phyloP scores from a whole-genome alignment of 1,140 invertebrate species.

The Himalopsyche phryganea region DNA sequence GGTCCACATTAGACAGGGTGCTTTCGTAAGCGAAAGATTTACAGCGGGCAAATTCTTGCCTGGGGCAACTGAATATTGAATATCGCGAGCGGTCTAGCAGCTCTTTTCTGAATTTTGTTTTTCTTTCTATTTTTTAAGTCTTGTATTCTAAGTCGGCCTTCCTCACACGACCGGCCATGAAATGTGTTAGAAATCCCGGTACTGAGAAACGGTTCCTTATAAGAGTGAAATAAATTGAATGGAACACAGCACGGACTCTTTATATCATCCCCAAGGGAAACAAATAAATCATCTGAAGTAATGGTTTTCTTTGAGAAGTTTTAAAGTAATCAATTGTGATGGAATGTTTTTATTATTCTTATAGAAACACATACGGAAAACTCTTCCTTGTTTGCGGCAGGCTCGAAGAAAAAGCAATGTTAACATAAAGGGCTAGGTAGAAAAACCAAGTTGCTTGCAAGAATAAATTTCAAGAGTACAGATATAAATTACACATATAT shows the following conservation, averaged over 20 bases:
- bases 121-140: not conserved
- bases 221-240: slow-evolving; percentile 2
- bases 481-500: no score
- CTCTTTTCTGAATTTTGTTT: not conserved
- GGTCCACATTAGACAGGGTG: slow-evolving; percentile 21
- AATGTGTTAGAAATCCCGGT: not conserved
- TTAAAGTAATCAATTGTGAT: no score
- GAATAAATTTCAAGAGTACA: no score
- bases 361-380: no score
- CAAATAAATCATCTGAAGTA: slow-evolving; percentile 1
- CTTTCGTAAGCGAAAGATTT: slow-evolving; percentile 34
- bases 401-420: no score
- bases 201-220: not conserved
- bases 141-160: slow-evolving; percentile 10
- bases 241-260: not conserved
- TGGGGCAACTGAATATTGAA: slow-evolving; percentile 34
- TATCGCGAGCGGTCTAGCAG: slow-evolving; percentile 12
- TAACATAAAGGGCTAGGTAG: no score
- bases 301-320: not conserved
- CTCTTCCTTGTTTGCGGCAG: no score
- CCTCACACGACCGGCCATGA: slow-evolving; percentile 1
- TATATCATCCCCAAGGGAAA: not conserved
- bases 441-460: no score
- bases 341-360: no score
- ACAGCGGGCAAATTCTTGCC: slow-evolving; percentile 33